Percentiles rank a stretch among this genome's conserved stretches.
phyloP scores from a whole-genome alignment of 2,113 vertebrate genomes.

The Notothenia rossii region DNA sequence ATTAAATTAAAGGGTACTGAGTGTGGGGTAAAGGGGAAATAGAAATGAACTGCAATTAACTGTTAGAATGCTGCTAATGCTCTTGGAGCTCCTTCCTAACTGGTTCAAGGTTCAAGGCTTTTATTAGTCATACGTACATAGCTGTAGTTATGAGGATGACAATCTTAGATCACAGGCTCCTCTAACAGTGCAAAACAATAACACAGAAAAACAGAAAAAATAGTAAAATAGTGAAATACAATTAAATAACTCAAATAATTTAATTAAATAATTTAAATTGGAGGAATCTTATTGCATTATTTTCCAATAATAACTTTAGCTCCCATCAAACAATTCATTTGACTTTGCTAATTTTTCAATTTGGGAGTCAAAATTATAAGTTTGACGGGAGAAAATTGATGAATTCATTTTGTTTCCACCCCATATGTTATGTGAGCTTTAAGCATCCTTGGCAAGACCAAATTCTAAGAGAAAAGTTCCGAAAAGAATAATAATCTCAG shows the following conservation, averaged over 20 bases:
- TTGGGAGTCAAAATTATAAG: neutral
- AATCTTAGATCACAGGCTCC: no score
- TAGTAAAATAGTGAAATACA: no score
- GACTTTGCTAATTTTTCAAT: neutral
- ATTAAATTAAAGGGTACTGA: slow-evolving; percentile 3
- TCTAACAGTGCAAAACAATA: no score
- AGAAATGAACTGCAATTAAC: slow-evolving; percentile 4
- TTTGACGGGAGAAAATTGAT: neutral
- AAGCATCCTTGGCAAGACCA: neutral
- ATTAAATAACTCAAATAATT: no score
- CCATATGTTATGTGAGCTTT: neutral
- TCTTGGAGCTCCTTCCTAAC: neutral
- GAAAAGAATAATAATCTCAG: neutral
- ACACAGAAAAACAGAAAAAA: no score
- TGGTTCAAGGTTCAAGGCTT: no score
- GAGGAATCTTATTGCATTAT: no score
- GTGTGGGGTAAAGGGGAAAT: neutral
- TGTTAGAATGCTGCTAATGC: slow-evolving; percentile 6
- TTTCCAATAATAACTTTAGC: neutral
- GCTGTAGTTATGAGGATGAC: no score
- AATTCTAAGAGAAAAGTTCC: neutral
- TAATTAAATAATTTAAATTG: no score
- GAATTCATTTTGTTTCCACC: no score
- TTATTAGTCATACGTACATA: no score
- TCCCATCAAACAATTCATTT: slow-evolving; percentile 3